Percentiles rank a stretch among this genome's conserved stretches.
phyloP scores from a whole-genome alignment of 2,113 vertebrate species.

The Ctenomys sociabilis region DNA sequence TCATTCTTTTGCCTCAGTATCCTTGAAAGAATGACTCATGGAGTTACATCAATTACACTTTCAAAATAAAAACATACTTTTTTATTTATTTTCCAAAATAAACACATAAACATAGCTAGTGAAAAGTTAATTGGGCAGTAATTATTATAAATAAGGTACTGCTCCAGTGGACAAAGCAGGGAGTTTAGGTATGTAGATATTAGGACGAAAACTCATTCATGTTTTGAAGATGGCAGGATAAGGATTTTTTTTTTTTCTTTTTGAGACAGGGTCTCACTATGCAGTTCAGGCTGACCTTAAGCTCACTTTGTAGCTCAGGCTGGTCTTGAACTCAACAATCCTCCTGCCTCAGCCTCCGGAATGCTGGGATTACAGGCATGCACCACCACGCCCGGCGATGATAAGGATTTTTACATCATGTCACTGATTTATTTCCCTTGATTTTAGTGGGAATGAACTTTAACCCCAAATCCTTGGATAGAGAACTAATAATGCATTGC shows the following conservation, averaged over 20 bases:
- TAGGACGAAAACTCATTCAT: background rate
- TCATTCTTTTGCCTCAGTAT: conserved; percentile 35
- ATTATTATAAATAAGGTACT: background rate
- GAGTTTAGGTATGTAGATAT: background rate
- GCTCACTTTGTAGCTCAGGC: no score
- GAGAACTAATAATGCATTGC: background rate
- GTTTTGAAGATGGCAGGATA: background rate
- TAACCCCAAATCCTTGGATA: background rate
- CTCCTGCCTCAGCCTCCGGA: no score
- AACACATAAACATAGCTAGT: conserved; percentile 12
- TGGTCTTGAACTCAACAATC: no score
- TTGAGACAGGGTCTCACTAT: no score
- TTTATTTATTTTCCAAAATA: conserved; percentile 26
- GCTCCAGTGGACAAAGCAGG: background rate
- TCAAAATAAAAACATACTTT: conserved; percentile 58
- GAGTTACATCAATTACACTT: background rate
- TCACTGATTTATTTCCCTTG: conserved; percentile 2
- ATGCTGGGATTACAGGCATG: no score
- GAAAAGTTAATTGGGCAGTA: background rate
- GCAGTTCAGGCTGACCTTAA: no score
- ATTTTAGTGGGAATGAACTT: conserved; percentile 33
- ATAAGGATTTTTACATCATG: background rate
- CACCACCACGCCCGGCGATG: no score
- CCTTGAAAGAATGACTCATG: background rate
- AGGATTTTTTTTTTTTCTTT: no score